Evolutionary conservation across 2,888 invertebrate genomes (phyloP).

Genomic region (Piscicola geometra): DNA sequence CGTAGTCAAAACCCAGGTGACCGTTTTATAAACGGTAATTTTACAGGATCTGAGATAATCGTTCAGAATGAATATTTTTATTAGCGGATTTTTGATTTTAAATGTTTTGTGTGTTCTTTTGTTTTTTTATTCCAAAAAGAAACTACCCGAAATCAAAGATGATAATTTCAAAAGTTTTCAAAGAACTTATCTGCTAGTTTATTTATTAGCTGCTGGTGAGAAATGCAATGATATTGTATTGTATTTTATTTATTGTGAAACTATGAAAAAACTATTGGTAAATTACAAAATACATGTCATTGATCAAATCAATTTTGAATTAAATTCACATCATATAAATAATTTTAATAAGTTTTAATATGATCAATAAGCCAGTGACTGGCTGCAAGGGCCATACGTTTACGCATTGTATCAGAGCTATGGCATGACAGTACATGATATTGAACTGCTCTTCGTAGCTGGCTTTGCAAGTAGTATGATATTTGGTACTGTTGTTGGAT

Average conservation of each 20-base stretch:
- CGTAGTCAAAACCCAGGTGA: too few species aligned
- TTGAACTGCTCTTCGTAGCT: slow-evolving; percentile 59
- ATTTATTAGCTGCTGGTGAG: slow-evolving; percentile 58
- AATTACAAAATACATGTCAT: neutral
- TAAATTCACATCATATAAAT: neutral
- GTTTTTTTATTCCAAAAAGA: slow-evolving; percentile 53
- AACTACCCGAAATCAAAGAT: slow-evolving; percentile 50
- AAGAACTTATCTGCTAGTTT: slow-evolving; percentile 57
- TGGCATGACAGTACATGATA: slow-evolving; percentile 57
- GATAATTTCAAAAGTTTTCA: slow-evolving; percentile 55
- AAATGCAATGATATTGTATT: too few species aligned
- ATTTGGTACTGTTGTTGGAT: slow-evolving; percentile 59
- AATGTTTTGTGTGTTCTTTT: slow-evolving; percentile 52
- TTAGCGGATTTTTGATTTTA: slow-evolving; percentile 49
- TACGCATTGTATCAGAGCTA: slow-evolving; percentile 60
- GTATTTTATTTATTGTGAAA: too few species aligned
- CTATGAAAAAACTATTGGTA: too few species aligned
- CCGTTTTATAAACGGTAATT: neutral
- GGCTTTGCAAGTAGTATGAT: slow-evolving; percentile 60
- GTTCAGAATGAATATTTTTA: slow-evolving; percentile 49
- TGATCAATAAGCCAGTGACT: slow-evolving; percentile 58
- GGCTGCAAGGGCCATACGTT: slow-evolving; percentile 60
- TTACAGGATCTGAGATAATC: neutral
- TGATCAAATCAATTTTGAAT: neutral
- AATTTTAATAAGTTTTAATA: neutral